A percentile compares a stretch with the other conserved stretches of the same genome.
These are phyloP conservation scores for Caenorhabditis briggsae DNA, from an alignment of 1,140 invertebrate genomes.

Conservation along the genomic window DNA sequence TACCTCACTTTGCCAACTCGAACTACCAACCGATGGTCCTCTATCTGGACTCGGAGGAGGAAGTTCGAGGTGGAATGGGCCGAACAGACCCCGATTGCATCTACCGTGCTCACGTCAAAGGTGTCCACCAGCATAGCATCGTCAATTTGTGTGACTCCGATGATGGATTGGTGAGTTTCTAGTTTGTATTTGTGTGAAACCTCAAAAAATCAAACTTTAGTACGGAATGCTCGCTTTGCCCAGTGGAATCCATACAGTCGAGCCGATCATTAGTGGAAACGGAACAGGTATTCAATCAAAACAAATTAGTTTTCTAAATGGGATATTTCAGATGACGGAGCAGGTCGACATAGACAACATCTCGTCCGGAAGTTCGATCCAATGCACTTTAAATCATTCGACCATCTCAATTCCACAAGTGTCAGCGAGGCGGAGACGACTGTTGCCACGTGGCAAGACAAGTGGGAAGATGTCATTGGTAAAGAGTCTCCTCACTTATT, in stretches of 20 bases:
- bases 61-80: conserved; percentile 61
- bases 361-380: conserved; percentile 35
- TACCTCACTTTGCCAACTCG: conserved; percentile 27
- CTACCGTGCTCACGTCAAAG: conserved; percentile 71
- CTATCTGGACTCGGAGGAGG: conserved; percentile 71
- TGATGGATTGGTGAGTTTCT: conserved; percentile 72
- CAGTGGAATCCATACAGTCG: conserved; percentile 75
- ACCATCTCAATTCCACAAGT: conserved; percentile 34
- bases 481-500: not conserved
- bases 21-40: conserved; percentile 68
- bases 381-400: conserved; percentile 43
- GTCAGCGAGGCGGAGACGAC: conserved; percentile 12
- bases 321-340: not conserved
- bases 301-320: not conserved
- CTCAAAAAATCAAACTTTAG: conserved; percentile 61
- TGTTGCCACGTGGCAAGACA: conserved; percentile 37
- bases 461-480: conserved; percentile 49
- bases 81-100: conserved; percentile 70
- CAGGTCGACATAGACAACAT: conserved; percentile 51
- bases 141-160: conserved; percentile 75
- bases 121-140: conserved; percentile 68
- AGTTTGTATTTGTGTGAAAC: not conserved
- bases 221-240: conserved; percentile 73
- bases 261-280: conserved; percentile 68
- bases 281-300: not conserved